Conservation (phyloP, 92 coral and sea anemone genomes). For the Micromussa lordhowensis region DNA sequence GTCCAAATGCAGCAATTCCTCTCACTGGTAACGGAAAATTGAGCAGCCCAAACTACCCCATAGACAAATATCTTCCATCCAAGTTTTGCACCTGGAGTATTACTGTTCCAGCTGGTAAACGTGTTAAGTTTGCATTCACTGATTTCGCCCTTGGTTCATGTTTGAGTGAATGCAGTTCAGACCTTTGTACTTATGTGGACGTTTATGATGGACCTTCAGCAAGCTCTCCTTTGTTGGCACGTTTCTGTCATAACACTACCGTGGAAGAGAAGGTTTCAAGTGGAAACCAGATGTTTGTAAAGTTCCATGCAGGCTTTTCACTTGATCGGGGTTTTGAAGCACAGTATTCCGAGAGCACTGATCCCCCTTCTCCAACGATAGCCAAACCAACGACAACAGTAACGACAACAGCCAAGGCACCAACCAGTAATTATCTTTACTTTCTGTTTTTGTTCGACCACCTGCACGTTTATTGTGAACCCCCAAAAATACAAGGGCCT, state of each 20-base stretch:
- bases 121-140: conserved; percentile 3
- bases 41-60: conserved; percentile 37
- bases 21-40: conserved; percentile 26
- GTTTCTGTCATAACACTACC: not conserved
- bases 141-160: conserved; percentile 17
- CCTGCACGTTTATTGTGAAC: not conserved
- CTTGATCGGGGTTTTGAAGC: conserved; percentile 12
- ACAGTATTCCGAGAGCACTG: conserved; percentile 12
- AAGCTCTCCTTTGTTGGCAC: conserved; percentile 15
- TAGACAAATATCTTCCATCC: not conserved
- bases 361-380: not conserved
- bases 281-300: conserved; percentile 32
- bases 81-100: conserved; percentile 20
- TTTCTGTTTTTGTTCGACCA: not conserved
- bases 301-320: not conserved
- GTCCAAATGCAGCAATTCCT: conserved; percentile 9
- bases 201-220: conserved; percentile 9
- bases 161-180: not conserved
- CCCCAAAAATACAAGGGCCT: no score
- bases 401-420: not conserved
- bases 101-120: conserved; percentile 16
- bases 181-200: conserved; percentile 16
- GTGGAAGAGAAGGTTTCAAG: conserved; percentile 7
- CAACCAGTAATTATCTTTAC: conserved; percentile 4
- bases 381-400: not conserved